Conservation (phyloP, 2,113 vertebrate species). For the Lepus europaeus region DNA sequence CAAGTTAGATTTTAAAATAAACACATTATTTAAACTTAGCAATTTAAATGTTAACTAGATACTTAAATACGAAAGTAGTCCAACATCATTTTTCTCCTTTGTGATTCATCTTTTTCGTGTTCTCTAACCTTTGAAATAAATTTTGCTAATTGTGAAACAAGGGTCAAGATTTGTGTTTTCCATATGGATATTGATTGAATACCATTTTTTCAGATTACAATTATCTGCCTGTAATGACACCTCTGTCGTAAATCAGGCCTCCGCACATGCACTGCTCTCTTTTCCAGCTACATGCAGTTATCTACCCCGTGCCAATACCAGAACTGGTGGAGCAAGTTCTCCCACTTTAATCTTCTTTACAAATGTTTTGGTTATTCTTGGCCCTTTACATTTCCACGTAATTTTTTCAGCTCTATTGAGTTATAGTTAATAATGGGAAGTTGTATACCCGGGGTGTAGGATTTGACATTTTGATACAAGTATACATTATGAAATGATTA, state of each 20-base stretch:
- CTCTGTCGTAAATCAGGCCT: background rate
- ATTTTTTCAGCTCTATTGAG: background rate
- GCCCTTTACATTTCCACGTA: background rate
- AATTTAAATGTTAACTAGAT: background rate
- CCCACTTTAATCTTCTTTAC: background rate
- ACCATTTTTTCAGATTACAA: background rate
- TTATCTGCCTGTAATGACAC: background rate
- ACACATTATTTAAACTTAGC: background rate
- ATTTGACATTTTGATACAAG: background rate
- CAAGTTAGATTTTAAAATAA: conserved; percentile 4
- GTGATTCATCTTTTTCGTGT: background rate
- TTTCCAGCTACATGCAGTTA: background rate
- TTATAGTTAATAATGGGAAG: background rate
- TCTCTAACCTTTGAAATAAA: background rate
- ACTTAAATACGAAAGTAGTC: background rate
- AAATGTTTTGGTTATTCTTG: background rate
- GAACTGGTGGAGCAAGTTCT: background rate
- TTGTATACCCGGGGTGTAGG: background rate
- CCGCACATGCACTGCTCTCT: background rate
- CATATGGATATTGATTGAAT: background rate
- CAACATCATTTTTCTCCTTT: background rate
- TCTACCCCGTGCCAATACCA: background rate
- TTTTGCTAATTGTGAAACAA: background rate
- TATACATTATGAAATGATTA: background rate
- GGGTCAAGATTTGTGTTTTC: background rate